phyloP scores from a whole-genome alignment of 2,888 invertebrate genomes.

The Bembecia ichneumoniformis region DNA sequence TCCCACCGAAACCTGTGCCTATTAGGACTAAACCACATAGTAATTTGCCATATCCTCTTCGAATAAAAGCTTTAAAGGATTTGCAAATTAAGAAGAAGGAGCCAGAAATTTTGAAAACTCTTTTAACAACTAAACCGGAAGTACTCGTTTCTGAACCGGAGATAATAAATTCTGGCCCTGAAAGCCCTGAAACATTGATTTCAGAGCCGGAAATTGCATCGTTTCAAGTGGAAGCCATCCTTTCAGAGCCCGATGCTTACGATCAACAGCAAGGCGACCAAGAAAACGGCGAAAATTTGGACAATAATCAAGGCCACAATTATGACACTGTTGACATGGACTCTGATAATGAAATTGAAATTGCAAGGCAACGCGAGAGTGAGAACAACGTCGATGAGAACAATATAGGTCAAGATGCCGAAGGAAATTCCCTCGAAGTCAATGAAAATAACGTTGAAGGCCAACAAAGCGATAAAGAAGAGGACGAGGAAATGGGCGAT shows the following conservation, averaged over 20 bases:
- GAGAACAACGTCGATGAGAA: slow-evolving; percentile 23
- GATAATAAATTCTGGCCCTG: slow-evolving; percentile 63
- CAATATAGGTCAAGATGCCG: slow-evolving; percentile 23
- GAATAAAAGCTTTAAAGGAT: slow-evolving; percentile 66
- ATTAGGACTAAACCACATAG: slow-evolving; percentile 49
- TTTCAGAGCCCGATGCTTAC: slow-evolving; percentile 58
- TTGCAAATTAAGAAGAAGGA: slow-evolving; percentile 65
- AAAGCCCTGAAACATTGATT: slow-evolving; percentile 65
- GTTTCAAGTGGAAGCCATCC: slow-evolving; percentile 64
- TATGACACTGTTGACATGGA: slow-evolving; percentile 67
- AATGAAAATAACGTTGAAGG: slow-evolving; percentile 30
- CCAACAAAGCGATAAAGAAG: slow-evolving; percentile 32
- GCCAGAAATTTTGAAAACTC: slow-evolving; percentile 65
- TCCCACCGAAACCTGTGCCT: slow-evolving; percentile 54
- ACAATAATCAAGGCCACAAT: slow-evolving; percentile 42
- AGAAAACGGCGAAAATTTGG: slow-evolving; percentile 19
- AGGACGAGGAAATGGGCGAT: slow-evolving; percentile 25
- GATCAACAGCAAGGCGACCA: slow-evolving; percentile 31
- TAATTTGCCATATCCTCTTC: slow-evolving; percentile 59
- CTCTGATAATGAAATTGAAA: slow-evolving; percentile 66
- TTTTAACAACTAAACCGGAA: slow-evolving; percentile 61
- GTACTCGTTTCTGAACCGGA: slow-evolving; percentile 63
- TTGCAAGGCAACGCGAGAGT: slow-evolving; percentile 47
- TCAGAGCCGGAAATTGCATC: slow-evolving; percentile 68
- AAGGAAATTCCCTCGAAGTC: slow-evolving; percentile 20